These are phyloP conservation scores for Platycercus adscitus DNA, from an alignment of 2,113 vertebrate species.

Conservation along the genomic window DNA sequence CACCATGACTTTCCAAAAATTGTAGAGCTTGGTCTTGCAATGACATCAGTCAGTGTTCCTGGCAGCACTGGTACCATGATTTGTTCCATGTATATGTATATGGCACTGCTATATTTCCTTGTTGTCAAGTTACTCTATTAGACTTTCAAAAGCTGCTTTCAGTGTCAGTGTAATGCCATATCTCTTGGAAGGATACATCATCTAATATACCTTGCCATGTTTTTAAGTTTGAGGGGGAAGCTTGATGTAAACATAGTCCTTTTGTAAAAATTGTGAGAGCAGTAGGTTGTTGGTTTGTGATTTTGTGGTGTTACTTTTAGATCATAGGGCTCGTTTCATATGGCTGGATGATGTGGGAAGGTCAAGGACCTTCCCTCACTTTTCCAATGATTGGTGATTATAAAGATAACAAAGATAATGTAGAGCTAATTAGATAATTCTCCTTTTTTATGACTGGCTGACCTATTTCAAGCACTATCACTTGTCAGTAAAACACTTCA, in stretches of 20 bases:
- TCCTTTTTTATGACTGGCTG: not conserved
- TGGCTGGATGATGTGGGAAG: not conserved
- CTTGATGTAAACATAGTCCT: not conserved
- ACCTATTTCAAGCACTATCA: not conserved
- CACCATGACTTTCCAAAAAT: not conserved
- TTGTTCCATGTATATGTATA: not conserved
- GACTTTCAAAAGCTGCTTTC: not conserved
- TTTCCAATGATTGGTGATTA: not conserved
- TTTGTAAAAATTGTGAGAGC: not conserved
- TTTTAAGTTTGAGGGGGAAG: not conserved
- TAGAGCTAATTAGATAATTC: not conserved
- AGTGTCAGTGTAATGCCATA: not conserved
- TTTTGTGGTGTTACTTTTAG: not conserved
- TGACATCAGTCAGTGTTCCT: not conserved
- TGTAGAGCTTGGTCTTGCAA: not conserved
- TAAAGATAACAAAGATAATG: not conserved
- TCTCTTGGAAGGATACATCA: not conserved
- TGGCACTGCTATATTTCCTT: not conserved
- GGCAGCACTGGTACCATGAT: not conserved
- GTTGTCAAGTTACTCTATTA: not conserved
- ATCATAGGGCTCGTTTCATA: not conserved
- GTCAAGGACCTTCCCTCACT: not conserved
- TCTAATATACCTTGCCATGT: not conserved
- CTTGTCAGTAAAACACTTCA: not conserved
- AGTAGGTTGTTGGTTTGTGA: not conserved